Conservation (phyloP, 2,888 invertebrate species). For the Disparrhopalites patrizii region DNA sequence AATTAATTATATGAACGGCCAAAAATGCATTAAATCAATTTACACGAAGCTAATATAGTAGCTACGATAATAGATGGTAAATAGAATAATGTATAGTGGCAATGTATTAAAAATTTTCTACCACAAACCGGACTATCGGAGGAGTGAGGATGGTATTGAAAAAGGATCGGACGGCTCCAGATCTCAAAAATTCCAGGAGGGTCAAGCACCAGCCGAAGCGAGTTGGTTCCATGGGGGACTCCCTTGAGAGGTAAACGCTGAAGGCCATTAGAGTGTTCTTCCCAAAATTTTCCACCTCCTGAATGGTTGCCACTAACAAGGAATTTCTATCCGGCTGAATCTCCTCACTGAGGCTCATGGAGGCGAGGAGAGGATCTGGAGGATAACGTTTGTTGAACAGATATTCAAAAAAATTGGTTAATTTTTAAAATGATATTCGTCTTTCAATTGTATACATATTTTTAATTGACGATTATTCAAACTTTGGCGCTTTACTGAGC, state of each 20-base stretch:
- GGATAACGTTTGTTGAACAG: neutral
- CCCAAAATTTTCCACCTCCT: constrained; percentile 27
- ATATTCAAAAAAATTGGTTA: no score
- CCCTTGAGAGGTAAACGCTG: constrained; percentile 39
- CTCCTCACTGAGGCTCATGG: neutral
- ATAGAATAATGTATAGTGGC: no score
- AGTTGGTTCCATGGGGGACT: constrained; percentile 40
- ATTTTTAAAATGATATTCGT: no score
- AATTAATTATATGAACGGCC: no score
- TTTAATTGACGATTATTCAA: no score
- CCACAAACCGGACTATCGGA: constrained; percentile 44
- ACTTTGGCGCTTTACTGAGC: no score
- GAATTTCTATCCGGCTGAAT: neutral
- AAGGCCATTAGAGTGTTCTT: constrained; percentile 45
- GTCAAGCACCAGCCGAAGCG: constrained; percentile 40
- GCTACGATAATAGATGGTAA: no score
- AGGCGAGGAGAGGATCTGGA: neutral
- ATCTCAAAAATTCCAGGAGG: constrained; percentile 41
- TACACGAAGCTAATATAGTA: no score
- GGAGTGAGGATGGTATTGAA: constrained; percentile 38
- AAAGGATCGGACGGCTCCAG: constrained; percentile 32
- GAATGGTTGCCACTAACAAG: neutral
- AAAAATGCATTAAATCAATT: no score
- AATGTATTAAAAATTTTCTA: constrained; percentile 46
- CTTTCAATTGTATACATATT: no score